phyloP scores from a whole-genome alignment of 2,113 vertebrate species.

The Carettochelys insculpta region DNA sequence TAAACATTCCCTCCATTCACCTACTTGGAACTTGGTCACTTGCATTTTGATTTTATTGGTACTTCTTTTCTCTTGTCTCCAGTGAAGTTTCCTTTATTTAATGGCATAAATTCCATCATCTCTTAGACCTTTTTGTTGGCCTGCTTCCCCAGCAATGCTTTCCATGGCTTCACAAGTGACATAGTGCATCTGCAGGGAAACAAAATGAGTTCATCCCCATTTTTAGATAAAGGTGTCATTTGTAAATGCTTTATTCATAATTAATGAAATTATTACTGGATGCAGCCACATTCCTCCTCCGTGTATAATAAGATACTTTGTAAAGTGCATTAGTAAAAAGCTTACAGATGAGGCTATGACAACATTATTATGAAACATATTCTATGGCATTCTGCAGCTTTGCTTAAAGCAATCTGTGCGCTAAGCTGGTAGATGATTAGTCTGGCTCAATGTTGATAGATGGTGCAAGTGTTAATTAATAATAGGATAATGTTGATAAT shows the following conservation, averaged over 20 bases:
- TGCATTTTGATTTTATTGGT: neutral
- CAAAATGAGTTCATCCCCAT: constrained; percentile 37
- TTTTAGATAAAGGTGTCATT: constrained; percentile 56
- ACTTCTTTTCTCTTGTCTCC: neutral
- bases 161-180: constrained; percentile 38
- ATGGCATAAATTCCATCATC: constrained; percentile 9
- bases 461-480: constrained; percentile 56
- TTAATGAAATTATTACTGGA: constrained; percentile 56
- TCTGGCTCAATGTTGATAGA: constrained; percentile 5
- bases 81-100: neutral
- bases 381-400: neutral
- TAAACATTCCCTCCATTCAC: neutral
- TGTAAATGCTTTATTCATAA: constrained; percentile 50
- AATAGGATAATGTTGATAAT: constrained; percentile 40
- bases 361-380: constrained; percentile 12
- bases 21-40: neutral
- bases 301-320: constrained; percentile 30
- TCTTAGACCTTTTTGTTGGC: neutral
- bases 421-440: constrained; percentile 49
- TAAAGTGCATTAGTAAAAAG: constrained; percentile 52
- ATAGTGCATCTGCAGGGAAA: constrained; percentile 32
- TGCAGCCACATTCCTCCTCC: constrained; percentile 53
- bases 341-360: constrained; percentile 41
- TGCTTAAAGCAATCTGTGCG: constrained; percentile 42
- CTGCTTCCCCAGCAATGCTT: neutral